Percentiles rank a stretch among this genome's conserved stretches.
Evolutionary conservation across 2,888 invertebrate genomes (phyloP).

Genomic region (Eupithecia dodoneata): DNA sequence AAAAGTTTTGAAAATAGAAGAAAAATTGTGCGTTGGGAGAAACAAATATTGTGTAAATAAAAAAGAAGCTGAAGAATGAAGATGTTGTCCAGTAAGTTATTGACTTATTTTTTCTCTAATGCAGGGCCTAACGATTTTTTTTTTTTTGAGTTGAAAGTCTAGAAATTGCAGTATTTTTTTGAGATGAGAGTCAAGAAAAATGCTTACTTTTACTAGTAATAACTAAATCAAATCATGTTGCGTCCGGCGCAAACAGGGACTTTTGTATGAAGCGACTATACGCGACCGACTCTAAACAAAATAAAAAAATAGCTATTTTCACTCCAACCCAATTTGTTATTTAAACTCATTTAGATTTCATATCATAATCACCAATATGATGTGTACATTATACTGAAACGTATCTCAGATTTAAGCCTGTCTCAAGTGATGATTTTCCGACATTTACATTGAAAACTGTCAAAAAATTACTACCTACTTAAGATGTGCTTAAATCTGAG

Average conservation of each 20-base stretch:
- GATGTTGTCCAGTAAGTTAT: slow-evolving; percentile 9
- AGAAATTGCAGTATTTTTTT: background rate
- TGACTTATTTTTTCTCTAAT: background rate
- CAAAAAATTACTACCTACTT: too few species aligned
- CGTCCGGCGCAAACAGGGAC: background rate
- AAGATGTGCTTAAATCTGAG: too few species aligned
- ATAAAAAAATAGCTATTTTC: background rate
- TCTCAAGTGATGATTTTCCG: too few species aligned
- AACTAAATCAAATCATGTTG: background rate
- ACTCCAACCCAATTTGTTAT: background rate
- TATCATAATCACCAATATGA: background rate
- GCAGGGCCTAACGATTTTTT: background rate
- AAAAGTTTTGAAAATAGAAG: background rate
- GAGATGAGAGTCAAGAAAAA: background rate
- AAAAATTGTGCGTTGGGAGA: background rate
- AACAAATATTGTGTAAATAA: background rate
- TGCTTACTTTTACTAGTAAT: background rate
- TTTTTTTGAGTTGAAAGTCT: too few species aligned
- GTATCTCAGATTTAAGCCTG: too few species aligned
- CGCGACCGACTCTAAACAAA: background rate
- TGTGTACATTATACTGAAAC: too few species aligned
- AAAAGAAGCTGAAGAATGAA: background rate
- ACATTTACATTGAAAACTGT: too few species aligned
- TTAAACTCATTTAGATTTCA: background rate
- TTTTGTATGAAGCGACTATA: background rate